Conservation (phyloP, 2,888 invertebrate genomes). For the Eupithecia subfuscata region DNA sequence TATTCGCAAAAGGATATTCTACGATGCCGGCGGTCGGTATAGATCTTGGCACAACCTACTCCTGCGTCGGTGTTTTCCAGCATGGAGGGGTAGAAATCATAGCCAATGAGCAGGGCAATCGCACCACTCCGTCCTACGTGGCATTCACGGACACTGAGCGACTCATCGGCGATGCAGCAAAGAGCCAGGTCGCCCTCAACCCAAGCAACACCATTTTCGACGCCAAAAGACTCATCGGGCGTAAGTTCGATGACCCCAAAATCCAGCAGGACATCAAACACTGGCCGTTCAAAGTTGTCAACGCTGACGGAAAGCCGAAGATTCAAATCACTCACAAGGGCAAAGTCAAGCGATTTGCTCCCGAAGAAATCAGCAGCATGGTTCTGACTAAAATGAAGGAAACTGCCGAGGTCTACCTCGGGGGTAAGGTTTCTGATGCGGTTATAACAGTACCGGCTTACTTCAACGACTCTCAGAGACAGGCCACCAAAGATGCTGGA, state of each 20-base stretch:
- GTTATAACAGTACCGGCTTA: slow-evolving; percentile 93
- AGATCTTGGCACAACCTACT: slow-evolving; percentile 83
- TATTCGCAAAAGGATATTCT: not conserved
- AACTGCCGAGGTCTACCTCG: slow-evolving; percentile 88
- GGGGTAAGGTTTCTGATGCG: slow-evolving; percentile 86
- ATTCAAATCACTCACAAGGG: slow-evolving; percentile 86
- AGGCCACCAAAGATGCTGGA: slow-evolving; percentile 93
- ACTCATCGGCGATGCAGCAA: slow-evolving; percentile 87
- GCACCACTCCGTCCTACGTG: slow-evolving; percentile 89
- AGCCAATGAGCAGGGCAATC: slow-evolving; percentile 86
- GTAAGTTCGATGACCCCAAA: slow-evolving; percentile 88
- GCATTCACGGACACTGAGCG: slow-evolving; percentile 87
- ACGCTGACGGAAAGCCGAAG: slow-evolving; percentile 87
- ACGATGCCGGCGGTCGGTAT: slow-evolving; percentile 80
- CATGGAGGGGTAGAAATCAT: slow-evolving; percentile 90
- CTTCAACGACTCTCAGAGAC: slow-evolving; percentile 88
- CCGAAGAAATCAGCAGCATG: slow-evolving; percentile 90
- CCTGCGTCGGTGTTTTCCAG: slow-evolving; percentile 80
- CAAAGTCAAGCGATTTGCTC: slow-evolving; percentile 85
- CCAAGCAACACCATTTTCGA: slow-evolving; percentile 91
- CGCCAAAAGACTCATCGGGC: slow-evolving; percentile 92
- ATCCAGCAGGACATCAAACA: slow-evolving; percentile 91
- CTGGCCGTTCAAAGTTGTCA: slow-evolving; percentile 91
- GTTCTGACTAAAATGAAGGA: slow-evolving; percentile 83
- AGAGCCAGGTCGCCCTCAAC: slow-evolving; percentile 89